Evolutionary conservation across 2,888 invertebrate genomes (phyloP).

Genomic region (Bombylius major): DNA sequence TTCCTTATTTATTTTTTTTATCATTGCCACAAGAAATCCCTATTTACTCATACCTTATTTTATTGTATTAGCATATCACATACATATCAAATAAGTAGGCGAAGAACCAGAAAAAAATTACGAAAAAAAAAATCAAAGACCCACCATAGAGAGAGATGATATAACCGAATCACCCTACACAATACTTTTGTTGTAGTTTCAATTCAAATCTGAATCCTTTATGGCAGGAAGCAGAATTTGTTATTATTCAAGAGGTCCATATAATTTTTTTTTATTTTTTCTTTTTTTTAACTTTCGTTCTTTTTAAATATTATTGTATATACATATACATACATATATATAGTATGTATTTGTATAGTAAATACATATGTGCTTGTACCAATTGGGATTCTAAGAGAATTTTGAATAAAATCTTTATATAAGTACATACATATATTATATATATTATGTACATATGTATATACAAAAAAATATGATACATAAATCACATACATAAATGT

Average conservation of each 20-base stretch:
- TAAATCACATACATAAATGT: too few species aligned
- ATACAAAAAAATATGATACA: too few species aligned
- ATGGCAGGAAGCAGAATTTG: slow-evolving; percentile 9
- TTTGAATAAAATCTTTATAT: too few species aligned
- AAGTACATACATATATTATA: too few species aligned
- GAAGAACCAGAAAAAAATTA: not conserved
- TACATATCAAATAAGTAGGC: not conserved
- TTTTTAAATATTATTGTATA: too few species aligned
- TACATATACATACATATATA: too few species aligned
- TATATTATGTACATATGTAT: too few species aligned
- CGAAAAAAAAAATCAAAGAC: too few species aligned
- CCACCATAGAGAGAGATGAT: too few species aligned
- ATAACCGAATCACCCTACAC: too few species aligned
- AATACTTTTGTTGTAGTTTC: not conserved
- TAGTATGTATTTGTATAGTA: not conserved
- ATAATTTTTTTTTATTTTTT: slow-evolving; percentile 3
- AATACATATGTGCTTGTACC: not conserved
- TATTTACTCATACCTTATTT: not conserved
- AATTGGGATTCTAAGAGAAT: not conserved
- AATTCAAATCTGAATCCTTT: not conserved
- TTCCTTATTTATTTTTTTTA: not conserved
- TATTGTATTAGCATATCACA: not conserved
- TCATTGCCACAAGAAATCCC: not conserved
- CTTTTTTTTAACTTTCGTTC: too few species aligned
- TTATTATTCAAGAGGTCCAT: slow-evolving; percentile 12